Evolutionary conservation across 2,113 vertebrate genomes (phyloP), one percentile per base, ranked within the genome.

Genomic region (Ammodytes marinus): DNA sequence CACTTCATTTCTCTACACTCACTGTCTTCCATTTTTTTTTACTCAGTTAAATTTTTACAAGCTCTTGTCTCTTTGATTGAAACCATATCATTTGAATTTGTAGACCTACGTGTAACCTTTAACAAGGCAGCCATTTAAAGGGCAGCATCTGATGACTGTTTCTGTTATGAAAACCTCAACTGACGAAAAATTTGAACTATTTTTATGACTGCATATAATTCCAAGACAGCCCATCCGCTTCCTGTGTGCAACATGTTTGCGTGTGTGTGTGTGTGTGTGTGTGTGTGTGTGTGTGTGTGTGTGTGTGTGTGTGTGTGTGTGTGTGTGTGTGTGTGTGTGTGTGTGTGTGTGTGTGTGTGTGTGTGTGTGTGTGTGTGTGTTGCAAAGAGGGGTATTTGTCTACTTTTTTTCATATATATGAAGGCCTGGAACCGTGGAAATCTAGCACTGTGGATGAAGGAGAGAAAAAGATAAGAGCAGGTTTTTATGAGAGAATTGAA

Each of bases 401-500:
- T 27, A 27, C 27, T 27, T 27, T 27, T 27, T 27, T 27, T 27
- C 39, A 71, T 64, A 77, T 19, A 65, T 11, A 8, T 66, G 14
- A 67, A 69, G 19, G 54, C 12, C 27, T 27, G 27, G 39, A 58
- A 50, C 49, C 57, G 71, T 69, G 42, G 64, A 74, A 69, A 59
- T 12, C 27, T 27, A 27, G 27, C 27, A 27, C 27, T 27, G 2
- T 27, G 67, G 50, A 50, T 61, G 35, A 60, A 58, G 42, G 45
- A 65, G 63, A 53, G 57, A 17, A 39, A 52, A 58, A 67, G 49
- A 68, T 55, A 71, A 77, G 81, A 52, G 79, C 43, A 43, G 83
- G 53, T 82, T 91, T 60, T 89, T 86, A 88, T 11, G 72, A 80
- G 80, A 53, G 59, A 50, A 13, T 68, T 52, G 43, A 45, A 47